Evolutionary conservation across 2,888 invertebrate species (phyloP).

Genomic region (Urechis unicinctus): DNA sequence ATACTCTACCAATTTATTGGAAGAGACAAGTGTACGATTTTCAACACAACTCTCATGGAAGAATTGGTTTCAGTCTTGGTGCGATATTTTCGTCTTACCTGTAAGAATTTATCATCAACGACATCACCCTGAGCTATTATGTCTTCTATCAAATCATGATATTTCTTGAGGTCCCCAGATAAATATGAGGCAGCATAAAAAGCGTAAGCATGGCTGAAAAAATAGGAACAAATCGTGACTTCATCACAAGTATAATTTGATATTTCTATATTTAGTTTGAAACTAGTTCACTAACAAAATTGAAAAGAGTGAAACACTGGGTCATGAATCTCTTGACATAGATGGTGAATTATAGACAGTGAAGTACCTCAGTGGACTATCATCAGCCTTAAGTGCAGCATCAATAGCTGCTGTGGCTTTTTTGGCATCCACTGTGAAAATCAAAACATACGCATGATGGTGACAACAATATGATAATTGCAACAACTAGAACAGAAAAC

Average conservation of each 20-base stretch:
- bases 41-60: too few relatives aligned
- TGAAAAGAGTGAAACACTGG: too few relatives aligned
- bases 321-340: too few relatives aligned
- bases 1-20: too few relatives aligned
- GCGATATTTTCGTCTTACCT: too few relatives aligned
- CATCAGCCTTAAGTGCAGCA: constrained; percentile 69
- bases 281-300: too few relatives aligned
- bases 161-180: constrained; percentile 53
- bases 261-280: too few relatives aligned
- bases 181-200: constrained; percentile 76
- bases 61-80: too few relatives aligned
- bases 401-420: constrained; percentile 69
- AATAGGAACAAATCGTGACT: too few relatives aligned
- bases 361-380: constrained; percentile 19
- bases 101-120: constrained; percentile 71
- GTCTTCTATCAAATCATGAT: constrained; percentile 75
- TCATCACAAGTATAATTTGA: too few relatives aligned
- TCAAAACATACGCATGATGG: not conserved
- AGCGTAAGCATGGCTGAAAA: constrained; percentile 71
- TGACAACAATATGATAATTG: not conserved
- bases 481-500: constrained; percentile 12
- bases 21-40: too few relatives aligned
- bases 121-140: constrained; percentile 93
- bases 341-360: not conserved
- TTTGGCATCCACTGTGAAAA: constrained; percentile 48